Base-by-base conservation (phyloP, 2,113 vertebrate genomes). In the Oncorhynchus keta region DNA sequence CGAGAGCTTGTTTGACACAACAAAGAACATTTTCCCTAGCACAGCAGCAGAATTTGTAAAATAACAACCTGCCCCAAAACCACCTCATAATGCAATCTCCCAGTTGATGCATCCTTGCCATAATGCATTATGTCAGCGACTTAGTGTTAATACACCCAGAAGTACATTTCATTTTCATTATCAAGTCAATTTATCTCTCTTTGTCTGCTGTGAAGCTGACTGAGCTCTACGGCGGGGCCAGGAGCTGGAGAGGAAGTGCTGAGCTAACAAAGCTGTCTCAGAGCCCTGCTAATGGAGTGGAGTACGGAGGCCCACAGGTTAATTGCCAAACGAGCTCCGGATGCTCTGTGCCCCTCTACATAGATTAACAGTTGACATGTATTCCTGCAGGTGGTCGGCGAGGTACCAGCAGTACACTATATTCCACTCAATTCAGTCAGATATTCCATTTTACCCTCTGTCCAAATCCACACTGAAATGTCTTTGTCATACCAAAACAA, bases 151-250 rank as follows among this genome's bases (percentile, higher is more conserved):
- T 20, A 70, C 68, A 70, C 30, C 8, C 68, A 20, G 14, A 48
- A 49, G 39, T 49, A 26, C 24, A 70, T 48, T 18, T 11, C 9
- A 11, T 12, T 70, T 48, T 49, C 35, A 70, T 24, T 24, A 70
- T 70, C 68, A 69, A 22, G 32, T 45, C 20, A 18, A 70, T 70
- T 70, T 49, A n/a, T 70, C 68, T 48, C 68, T 64, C 62, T 69
- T 18, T 69, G 68, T 69, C 48, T 39, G 35, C 18, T 32, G 32
- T 39, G 30, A 22, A 39, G 68, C 68, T 69, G 9, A 45, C 39
- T 45, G 68, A 12, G 32, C 20, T 69, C 18, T 45, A 69, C 9
- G 5, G 67, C 22, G 20, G 5, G 68, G 32, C 68, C 7, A 64
- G 13, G 12, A 22, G 35, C 68, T 32, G 45, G 68, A 26, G 45